A percentile compares a stretch with the other conserved stretches of the same genome.
Evolutionary conservation across 2,888 invertebrate genomes (phyloP).

Genomic region (Tetramorium bicarinatum): DNA sequence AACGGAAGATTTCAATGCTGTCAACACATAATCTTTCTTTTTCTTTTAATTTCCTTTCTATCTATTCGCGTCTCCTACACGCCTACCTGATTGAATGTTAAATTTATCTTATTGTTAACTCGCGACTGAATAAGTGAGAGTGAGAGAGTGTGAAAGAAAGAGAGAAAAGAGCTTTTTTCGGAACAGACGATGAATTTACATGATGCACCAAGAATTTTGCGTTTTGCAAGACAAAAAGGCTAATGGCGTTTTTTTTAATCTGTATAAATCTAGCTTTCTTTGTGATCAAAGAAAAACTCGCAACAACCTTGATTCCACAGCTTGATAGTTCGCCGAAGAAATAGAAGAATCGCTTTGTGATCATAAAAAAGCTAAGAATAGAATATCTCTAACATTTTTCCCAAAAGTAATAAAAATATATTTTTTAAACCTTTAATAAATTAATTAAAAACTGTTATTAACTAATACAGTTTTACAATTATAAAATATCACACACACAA

Average conservation of each 20-base stretch:
- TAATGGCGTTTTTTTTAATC: slow-evolving; percentile 41
- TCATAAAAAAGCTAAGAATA: not conserved
- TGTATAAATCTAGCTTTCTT: slow-evolving; percentile 9
- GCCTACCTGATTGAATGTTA: slow-evolving; percentile 71
- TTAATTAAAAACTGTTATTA: not conserved
- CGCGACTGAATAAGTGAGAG: slow-evolving; percentile 47
- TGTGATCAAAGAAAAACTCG: slow-evolving; percentile 58
- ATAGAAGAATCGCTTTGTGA: not conserved
- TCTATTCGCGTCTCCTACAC: slow-evolving; percentile 58
- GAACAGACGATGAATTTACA: slow-evolving; percentile 70
- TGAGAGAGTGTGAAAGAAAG: not conserved
- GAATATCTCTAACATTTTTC: not conserved
- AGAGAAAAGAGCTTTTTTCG: slow-evolving; percentile 16
- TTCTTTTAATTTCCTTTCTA: slow-evolving; percentile 48
- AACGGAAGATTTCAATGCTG: slow-evolving; percentile 17
- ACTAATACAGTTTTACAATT: not conserved
- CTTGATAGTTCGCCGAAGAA: not conserved
- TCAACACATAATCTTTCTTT: slow-evolving; percentile 49
- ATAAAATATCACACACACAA: not conserved
- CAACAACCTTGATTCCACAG: not conserved
- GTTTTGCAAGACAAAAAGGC: slow-evolving; percentile 31
- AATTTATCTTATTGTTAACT: slow-evolving; percentile 82
- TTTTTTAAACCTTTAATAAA: not conserved
- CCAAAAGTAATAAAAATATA: not conserved
- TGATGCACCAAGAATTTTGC: slow-evolving; percentile 44